A percentile compares a stretch with the other conserved stretches of the same genome.
Conservation (phyloP, 2,113 vertebrate genomes). For the Sturnira hondurensis region DNA sequence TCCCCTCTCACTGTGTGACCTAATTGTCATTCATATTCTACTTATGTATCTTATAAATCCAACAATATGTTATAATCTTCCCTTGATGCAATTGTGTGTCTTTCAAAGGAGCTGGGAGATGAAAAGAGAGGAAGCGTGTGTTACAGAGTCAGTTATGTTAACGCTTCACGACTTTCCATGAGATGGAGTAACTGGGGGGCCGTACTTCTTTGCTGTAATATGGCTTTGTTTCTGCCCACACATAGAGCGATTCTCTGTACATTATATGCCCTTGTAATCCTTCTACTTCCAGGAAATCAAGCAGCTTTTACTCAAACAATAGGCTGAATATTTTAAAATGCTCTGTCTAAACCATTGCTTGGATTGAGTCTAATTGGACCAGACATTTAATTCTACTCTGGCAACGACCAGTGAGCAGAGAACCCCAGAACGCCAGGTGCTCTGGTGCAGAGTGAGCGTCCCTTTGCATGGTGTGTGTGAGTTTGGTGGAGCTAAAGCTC, state of each 20-base stretch:
- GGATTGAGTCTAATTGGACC: not conserved
- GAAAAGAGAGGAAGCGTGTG: not conserved
- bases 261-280: not conserved
- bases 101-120: not conserved
- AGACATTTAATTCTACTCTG: not conserved
- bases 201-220: not conserved
- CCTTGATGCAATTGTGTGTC: not conserved
- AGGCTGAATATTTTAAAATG: not conserved
- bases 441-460: too few species aligned
- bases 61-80: not conserved
- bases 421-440: not conserved
- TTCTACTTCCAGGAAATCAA: not conserved
- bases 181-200: accelerated
- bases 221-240: not conserved
- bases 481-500: too few species aligned
- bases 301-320: not conserved
- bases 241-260: too few species aligned
- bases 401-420: too few species aligned
- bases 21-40: not conserved
- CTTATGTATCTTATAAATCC: not conserved
- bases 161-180: not conserved
- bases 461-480: too few species aligned
- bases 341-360: not conserved
- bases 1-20: not conserved
- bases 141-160: too few species aligned